Base-by-base conservation (phyloP, 2,797 vertebrate genomes). In the Pseudomugil gertrudae region DNA sequence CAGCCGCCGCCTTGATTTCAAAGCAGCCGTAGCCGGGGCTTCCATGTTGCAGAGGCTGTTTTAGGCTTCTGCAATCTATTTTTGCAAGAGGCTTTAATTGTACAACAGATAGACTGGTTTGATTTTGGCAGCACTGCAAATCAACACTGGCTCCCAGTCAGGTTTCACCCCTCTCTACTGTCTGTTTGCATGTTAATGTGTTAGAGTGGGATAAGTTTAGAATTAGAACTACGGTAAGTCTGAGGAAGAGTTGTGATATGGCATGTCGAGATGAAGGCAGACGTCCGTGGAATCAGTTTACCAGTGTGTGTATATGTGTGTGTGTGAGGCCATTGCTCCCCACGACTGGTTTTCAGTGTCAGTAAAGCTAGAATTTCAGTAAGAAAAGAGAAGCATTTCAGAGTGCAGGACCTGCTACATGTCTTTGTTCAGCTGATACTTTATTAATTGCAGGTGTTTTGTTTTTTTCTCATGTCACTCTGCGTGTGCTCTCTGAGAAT, bases 161-260 rank as follows among this genome's bases (percentile, higher is more conserved):
- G 43, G 33, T 81, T 83, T 84, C 74, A 57, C 69, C 68, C 36
- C 67, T 80, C 77, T 78, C 75, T 57, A 59, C 74, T 21, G 38
- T 70, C 50, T 59, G 70, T 70, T 54, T 72, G 78, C 69, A 69
- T 78, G 87, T 76, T 85, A 86, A 87, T 74, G 80, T 77, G 78
- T 72, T 48, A 78, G 61, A 63, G 58, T 26, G 53, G 62, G 70
- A 57, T 40, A 30, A 8, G 57, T 84, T 77, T 73, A 79, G 68
- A 69, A 59, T 62, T 38, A 52, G 47, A 67, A 59, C 40, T 17
- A 36, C 58, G 69, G 69, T 63, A 63, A 72, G n/a, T 60, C 79
- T 68, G 59, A 66, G 70, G 24, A 50, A 52, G 55, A 58, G 66
- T 69, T 36, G 19, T 2, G 13, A 36, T 21, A 40, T n/a, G 51